Base-by-base conservation (phyloP, 2,888 invertebrate species). In the Protonemura montana region DNA sequence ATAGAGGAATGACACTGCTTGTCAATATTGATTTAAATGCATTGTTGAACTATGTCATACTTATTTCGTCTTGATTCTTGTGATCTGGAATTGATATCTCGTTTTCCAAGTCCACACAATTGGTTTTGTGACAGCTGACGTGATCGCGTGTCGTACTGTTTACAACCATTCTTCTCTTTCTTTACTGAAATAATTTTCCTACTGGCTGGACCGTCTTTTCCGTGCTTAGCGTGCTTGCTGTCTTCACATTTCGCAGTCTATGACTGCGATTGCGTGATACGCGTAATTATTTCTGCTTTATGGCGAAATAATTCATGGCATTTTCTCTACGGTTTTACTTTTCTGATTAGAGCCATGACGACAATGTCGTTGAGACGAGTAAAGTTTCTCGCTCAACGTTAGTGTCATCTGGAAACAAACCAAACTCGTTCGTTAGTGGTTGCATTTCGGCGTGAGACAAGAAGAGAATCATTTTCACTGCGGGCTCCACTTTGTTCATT, bases 191-290 rank as follows among this genome's bases (percentile, higher is more conserved):
- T 59, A 25, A 78, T 78, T 78, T 78, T 78, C 26, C 27, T 78
- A 78, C 27, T 78, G 59, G 59, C 59, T 59, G 59, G 59, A n/a
- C 78, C 78, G 5, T 78, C 78, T 78, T 78, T 78, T 78, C 77
- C 78, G 27, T 78, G 26, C 26, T 25, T 78, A 27, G 29, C 29
- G 27, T 29, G 78, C 10, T 21, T 59, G 21, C 59, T 59, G 59
- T 59, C 59, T 59, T 59, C 59, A 59, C 7, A 16, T 59, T 59
- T 59, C 59, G 59, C 59, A 59, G 21, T 21, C 59, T 59, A 21
- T 13, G 59, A 59, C 59, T 59, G 59, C 21, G 59, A 59, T 59
- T 21, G 59, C 59, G 13, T 59, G 59, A 1, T 21, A 21, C 13
- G 59, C 59, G 59, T 59, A 59, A 59, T 59, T 59, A 59, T 59